Conservation (phyloP, 2,888 invertebrate genomes). For the Chrysina gloriosa region DNA sequence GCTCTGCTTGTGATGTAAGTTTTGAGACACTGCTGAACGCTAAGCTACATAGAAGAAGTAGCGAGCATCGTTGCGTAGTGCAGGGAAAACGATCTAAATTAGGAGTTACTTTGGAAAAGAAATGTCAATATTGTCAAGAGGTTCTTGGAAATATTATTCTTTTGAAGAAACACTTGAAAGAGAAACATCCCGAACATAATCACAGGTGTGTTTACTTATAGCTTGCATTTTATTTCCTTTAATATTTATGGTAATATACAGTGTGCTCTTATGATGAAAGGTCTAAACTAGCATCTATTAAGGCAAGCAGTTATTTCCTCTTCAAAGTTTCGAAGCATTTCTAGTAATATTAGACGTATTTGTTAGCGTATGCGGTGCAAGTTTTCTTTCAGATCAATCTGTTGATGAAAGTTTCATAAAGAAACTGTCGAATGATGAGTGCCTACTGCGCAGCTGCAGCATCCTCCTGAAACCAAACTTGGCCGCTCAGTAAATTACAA, state of each 20-base stretch:
- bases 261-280: too few relatives aligned
- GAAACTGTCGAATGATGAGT: too few relatives aligned
- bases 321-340: too few relatives aligned
- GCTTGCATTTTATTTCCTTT: not conserved
- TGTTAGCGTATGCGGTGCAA: too few relatives aligned
- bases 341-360: too few relatives aligned
- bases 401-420: too few relatives aligned
- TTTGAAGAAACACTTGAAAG: slow-evolving; percentile 73
- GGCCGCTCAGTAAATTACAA: too few relatives aligned
- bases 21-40: slow-evolving; percentile 74
- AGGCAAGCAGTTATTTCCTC: too few relatives aligned
- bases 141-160: slow-evolving; percentile 68
- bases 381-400: too few relatives aligned
- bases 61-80: slow-evolving; percentile 73
- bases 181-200: slow-evolving; percentile 72
- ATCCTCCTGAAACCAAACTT: too few relatives aligned
- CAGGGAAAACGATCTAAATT: slow-evolving; percentile 62
- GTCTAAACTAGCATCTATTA: too few relatives aligned
- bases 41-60: slow-evolving; percentile 74
- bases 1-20: slow-evolving; percentile 74
- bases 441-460: too few relatives aligned
- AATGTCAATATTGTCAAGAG: slow-evolving; percentile 73
- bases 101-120: slow-evolving; percentile 64
- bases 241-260: not conserved
- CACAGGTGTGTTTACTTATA: slow-evolving; percentile 66